Percentiles rank a stretch among this genome's conserved stretches.
These are phyloP conservation scores for Jacana jacana DNA, from an alignment of 2,113 vertebrate species.

Conservation along the genomic window DNA sequence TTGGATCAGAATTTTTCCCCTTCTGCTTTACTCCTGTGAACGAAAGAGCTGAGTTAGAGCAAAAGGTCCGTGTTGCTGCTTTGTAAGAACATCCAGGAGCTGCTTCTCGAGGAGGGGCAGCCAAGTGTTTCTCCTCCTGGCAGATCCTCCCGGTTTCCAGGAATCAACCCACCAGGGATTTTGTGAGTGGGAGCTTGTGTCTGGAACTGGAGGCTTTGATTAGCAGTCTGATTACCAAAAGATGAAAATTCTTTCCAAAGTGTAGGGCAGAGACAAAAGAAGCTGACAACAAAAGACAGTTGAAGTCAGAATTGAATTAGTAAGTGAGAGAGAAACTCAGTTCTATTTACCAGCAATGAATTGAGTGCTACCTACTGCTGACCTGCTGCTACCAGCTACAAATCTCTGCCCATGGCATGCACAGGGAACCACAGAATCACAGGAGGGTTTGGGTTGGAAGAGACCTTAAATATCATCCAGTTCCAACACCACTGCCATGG, in stretches of 20 bases:
- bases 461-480: too few relatives aligned
- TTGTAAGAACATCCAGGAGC: background rate
- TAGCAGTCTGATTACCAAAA: constrained; percentile 9
- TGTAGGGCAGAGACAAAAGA: background rate
- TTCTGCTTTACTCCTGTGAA: background rate
- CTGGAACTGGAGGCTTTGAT: background rate
- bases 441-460: too few relatives aligned
- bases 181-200: background rate
- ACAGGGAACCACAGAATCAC: too few relatives aligned
- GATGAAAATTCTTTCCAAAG: background rate
- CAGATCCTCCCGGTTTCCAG: background rate
- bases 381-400: background rate
- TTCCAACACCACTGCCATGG: too few relatives aligned
- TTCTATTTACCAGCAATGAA: background rate
- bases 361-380: background rate
- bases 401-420: background rate
- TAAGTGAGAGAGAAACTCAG: background rate
- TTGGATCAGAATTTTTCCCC: background rate
- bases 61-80: background rate
- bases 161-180: background rate
- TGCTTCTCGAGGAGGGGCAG: background rate
- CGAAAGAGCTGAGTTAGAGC: background rate
- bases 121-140: background rate
- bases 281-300: background rate
- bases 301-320: background rate